A percentile compares a stretch with the other conserved stretches of the same genome.
Conservation (phyloP, 2,888 invertebrate genomes). For the Empis livida region DNA sequence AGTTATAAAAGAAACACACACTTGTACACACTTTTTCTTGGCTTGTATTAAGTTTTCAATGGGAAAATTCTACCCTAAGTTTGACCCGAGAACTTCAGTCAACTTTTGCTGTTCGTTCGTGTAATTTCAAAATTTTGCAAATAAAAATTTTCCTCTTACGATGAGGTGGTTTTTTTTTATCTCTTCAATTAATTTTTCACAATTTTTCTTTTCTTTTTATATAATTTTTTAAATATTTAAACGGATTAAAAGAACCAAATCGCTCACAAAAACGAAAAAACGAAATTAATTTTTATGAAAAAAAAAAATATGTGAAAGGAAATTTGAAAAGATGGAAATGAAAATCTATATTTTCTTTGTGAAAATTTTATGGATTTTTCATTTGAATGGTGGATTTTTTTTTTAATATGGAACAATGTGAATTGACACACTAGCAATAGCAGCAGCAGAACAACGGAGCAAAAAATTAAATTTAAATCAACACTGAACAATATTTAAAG, state of each 20-base stretch:
- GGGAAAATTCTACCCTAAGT: background rate
- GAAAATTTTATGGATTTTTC: background rate
- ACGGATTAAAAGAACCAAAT: too few species aligned
- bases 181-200: background rate
- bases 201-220: background rate
- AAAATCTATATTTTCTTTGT: background rate
- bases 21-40: background rate
- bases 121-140: conserved; percentile 13
- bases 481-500: background rate
- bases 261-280: too few species aligned
- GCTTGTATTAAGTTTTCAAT: background rate
- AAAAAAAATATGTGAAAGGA: too few species aligned
- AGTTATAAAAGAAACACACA: too few species aligned
- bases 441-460: background rate
- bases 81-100: conserved; percentile 22
- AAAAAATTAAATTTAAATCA: background rate
- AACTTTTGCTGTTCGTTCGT: conserved; percentile 36
- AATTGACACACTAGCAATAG: background rate
- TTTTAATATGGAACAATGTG: background rate
- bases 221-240: too few species aligned
- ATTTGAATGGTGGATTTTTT: background rate
- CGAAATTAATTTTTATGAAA: too few species aligned
- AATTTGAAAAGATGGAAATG: background rate
- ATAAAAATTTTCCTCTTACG: background rate
- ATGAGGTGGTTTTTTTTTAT: conserved; percentile 1